phyloP scores from a whole-genome alignment of 2,797 vertebrate genomes.

The Coregonus ussuriensis region DNA sequence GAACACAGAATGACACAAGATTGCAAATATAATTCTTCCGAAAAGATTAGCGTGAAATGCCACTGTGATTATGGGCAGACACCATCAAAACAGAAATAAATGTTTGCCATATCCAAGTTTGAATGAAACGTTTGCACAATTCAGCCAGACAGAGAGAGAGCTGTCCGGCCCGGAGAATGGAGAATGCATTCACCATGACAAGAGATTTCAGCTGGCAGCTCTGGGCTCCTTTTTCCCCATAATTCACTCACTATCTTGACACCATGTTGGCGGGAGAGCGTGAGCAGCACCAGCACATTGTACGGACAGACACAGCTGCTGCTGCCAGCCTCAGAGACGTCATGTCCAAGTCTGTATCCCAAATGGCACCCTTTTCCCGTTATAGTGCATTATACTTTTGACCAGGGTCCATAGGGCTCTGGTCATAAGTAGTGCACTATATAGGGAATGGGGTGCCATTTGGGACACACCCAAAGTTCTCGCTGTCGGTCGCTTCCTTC shows the following conservation, averaged over 20 bases:
- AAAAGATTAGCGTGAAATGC: not conserved
- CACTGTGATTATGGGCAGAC: not conserved
- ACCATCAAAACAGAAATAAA: not conserved
- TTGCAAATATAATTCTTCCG: not conserved
- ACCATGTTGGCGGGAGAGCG: conserved; percentile 35
- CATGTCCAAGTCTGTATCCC: conserved; percentile 35
- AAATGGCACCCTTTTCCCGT: conserved; percentile 34
- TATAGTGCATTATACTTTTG: conserved; percentile 32
- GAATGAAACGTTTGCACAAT: conserved; percentile 42
- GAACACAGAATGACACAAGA: not conserved
- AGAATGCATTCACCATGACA: conserved; percentile 39
- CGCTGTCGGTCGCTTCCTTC: conserved; percentile 19
- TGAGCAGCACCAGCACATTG: conserved; percentile 52
- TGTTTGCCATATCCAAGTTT: conserved; percentile 30
- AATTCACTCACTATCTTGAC: conserved; percentile 69
- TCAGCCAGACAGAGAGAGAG: conserved; percentile 10
- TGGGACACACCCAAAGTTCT: conserved; percentile 24
- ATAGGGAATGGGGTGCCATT: not conserved
- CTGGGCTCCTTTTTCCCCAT: conserved; percentile 50
- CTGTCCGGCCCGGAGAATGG: too few relatives aligned
- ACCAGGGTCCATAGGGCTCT: conserved; percentile 25
- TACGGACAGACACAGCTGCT: conserved; percentile 59
- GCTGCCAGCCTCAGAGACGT: conserved; percentile 64
- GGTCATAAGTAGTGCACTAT: not conserved
- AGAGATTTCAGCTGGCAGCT: conserved; percentile 55